These are phyloP conservation scores for Neopelma chrysocephalum DNA, from an alignment of 2,797 vertebrate genomes.

Conservation along the genomic window DNA sequence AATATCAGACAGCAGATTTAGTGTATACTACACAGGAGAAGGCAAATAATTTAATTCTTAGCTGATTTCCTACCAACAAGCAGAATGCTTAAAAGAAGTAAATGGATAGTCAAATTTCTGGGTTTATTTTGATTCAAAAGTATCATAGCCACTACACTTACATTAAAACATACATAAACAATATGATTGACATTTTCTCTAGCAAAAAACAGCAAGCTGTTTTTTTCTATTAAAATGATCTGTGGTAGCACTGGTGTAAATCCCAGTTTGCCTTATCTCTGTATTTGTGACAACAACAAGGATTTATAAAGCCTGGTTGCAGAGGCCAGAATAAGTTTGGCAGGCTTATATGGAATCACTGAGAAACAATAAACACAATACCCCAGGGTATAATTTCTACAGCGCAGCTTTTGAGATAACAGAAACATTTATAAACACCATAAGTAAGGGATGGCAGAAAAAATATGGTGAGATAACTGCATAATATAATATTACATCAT, in stretches of 20 bases:
- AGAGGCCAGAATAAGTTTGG: neutral
- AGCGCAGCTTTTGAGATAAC: neutral
- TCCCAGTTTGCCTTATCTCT: neutral
- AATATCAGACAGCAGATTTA: neutral
- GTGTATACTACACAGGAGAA: neutral
- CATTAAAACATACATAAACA: neutral
- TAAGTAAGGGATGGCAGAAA: neutral
- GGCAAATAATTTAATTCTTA: neutral
- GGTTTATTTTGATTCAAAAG: neutral
- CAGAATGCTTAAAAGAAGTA: neutral
- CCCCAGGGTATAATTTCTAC: neutral
- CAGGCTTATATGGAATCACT: neutral
- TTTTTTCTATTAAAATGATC: neutral
- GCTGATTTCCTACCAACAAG: neutral
- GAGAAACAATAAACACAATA: neutral
- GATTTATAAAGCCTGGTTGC: neutral
- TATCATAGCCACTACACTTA: neutral
- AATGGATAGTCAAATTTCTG: neutral
- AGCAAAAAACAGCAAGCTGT: neutral
- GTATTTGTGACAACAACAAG: neutral
- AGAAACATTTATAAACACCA: neutral
- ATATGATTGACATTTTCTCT: neutral
- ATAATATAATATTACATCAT: neutral
- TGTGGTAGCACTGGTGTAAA: neutral
- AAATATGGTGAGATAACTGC: neutral